Base-by-base conservation (phyloP, 2,797 vertebrate species). In the Liasis olivaceus region DNA sequence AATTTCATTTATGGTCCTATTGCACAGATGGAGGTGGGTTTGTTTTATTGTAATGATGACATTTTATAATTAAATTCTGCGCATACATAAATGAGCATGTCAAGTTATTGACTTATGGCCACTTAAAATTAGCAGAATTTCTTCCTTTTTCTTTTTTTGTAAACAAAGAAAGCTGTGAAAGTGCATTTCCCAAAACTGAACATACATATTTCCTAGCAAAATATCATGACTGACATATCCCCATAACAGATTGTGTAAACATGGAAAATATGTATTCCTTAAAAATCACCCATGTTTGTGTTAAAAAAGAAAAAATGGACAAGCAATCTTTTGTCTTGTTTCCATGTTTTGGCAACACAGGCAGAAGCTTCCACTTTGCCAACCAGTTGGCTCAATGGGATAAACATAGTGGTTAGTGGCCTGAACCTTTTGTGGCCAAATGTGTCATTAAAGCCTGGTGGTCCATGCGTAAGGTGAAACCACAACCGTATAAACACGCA, bases 401-500 rank as follows among this genome's bases (percentile, higher is more conserved):
- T 96, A 97, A 97, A 96, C 97, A 96, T 12, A 94, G 96, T 97
- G 97, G 97, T 97, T 96, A 96, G 96, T 97, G 97, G 95, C 96
- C 96, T 96, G 95, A 96, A 89, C 95, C 96, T 96, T 95, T 93
- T 95, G 97, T 95, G 96, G 96, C 95, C 96, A 94, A 95, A 93
- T 58, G 96, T 95, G 95, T 96, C 95, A 96, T 97, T 97, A 97
- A 96, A 96, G 94, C 96, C 93, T 96, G 96, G 96, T 97, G 97
- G 96, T 97, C 96, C 94, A 77, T 94, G 94, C 96, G 94, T 95
- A 97, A 97, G 95, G 96, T 97, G 96, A 97, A 97, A 96, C 96
- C 96, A 96, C 91, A 13, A 96, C 96, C 96, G 96, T 95, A 95
- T 95, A 97, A 97, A 96, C 96, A 97, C 90, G 96, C 95, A 96